A percentile compares a stretch with the other conserved stretches of the same genome.
Conservation (phyloP, 1,140 invertebrate genomes). For the Danaus plexippus region DNA sequence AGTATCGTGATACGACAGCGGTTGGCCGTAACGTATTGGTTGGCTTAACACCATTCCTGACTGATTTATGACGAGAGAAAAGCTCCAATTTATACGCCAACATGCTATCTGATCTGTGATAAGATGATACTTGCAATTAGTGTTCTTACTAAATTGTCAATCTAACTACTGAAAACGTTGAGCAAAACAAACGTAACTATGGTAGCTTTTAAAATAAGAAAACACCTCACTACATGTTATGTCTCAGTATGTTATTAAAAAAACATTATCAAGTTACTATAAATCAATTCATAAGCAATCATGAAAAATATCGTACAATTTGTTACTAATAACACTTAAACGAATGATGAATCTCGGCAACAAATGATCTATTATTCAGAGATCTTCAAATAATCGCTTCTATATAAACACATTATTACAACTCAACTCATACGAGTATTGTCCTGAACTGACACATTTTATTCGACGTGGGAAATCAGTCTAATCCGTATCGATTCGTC, state of each 20-base stretch:
- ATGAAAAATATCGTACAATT: too few relatives aligned
- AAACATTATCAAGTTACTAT: too few relatives aligned
- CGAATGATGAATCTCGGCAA: too few relatives aligned
- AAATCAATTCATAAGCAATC: too few relatives aligned
- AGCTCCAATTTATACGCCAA: constrained; percentile 60
- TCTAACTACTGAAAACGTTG: constrained; percentile 1
- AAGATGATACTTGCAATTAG: constrained; percentile 23
- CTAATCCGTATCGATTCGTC: constrained; percentile 20
- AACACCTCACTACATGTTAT: too few relatives aligned
- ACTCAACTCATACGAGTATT: constrained; percentile 3
- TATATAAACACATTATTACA: constrained; percentile 1
- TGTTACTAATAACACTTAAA: too few relatives aligned
- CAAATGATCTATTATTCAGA: too few relatives aligned
- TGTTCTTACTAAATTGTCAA: constrained; percentile 12
- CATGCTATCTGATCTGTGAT: constrained; percentile 40
- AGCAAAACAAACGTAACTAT: neutral
- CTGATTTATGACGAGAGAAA: constrained; percentile 55
- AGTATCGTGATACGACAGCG: constrained; percentile 39
- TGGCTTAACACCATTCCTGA: constrained; percentile 55
- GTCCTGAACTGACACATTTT: constrained; percentile 12
- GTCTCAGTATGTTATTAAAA: too few relatives aligned
- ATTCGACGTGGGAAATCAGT: constrained; percentile 10
- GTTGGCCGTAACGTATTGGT: constrained; percentile 50
- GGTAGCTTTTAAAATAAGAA: too few relatives aligned
- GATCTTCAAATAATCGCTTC: too few relatives aligned